Base-by-base conservation (phyloP, 2,888 invertebrate genomes). In the Tineola bisselliella region DNA sequence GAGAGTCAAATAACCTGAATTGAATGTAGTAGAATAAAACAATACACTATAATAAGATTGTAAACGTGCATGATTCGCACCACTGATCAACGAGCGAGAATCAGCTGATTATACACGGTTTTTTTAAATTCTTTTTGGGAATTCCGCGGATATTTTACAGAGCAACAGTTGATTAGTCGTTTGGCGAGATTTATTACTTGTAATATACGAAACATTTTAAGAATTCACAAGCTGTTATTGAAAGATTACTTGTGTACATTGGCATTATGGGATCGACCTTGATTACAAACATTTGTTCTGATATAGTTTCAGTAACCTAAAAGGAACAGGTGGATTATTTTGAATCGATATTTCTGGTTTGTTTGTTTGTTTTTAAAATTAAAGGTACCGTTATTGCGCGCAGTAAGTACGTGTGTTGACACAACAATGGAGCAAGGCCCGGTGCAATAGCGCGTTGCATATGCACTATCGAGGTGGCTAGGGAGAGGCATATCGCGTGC, bases 401-500 rank as follows among this genome's bases (percentile, higher is more conserved):
- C 4, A 25, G 30, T n/a, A 48, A 31, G 52, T 48, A 52, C 66
- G 67, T 68, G 67, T 64, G 62, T 66, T 62, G 68, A 65, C 66
- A 67, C 65, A 70, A 76, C 70, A 73, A 73, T 70, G 70, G 63
- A 69, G 68, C 67, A 25, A 48, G 48, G 38, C 44, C 15, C 69
- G 69, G 71, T 74, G 74, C 73, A 74, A 65, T 69, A 67, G 65
- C 69, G 54, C 38, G 67, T 68, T 72, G 73, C 72, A 73, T 66
- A 72, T 52, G 18, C 61, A 30, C n/a, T 65, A 69, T 73, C 73
- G 76, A 77, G 74, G 72, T 69, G 69, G 68, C 69, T 69, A 69
- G 72, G 67, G 65, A 68, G 62, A 65, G 62, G 68, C 69, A 70
- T 73, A 79, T 84, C 79, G 84, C 84, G 84, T 84, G 75, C 72